A percentile compares a stretch with the other conserved stretches of the same genome.
phyloP scores from a whole-genome alignment of 1,140 invertebrate species.

The Proales similis region DNA sequence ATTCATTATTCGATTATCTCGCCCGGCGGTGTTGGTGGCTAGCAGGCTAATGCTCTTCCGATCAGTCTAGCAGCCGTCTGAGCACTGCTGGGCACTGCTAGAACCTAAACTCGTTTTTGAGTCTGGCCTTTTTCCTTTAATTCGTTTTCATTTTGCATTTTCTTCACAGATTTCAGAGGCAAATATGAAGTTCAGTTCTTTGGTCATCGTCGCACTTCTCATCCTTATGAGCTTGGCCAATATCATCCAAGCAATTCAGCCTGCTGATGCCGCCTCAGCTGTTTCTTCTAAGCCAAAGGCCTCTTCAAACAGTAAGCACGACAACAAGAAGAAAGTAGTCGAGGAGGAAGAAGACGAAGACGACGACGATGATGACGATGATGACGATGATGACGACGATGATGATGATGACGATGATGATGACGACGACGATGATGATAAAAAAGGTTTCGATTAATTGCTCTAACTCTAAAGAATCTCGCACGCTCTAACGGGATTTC shows the following conservation, averaged over 20 bases:
- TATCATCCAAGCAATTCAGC: background rate
- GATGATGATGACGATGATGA: conserved; percentile 35
- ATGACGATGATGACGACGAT: conserved; percentile 36
- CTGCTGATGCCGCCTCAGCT: conserved; percentile 5
- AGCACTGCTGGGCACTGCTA: too few species aligned
- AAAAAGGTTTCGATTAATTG: conserved; percentile 22
- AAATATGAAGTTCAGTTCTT: too few species aligned
- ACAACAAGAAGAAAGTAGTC: background rate
- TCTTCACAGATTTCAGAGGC: too few species aligned
- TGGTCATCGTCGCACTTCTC: too few species aligned
- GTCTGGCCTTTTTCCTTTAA: too few species aligned
- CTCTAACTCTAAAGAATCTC: background rate
- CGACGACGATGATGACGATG: conserved; percentile 35
- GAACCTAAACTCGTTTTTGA: too few species aligned
- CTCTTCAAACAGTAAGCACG: conserved; percentile 1
- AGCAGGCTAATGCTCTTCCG: too few species aligned
- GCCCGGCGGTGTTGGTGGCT: too few species aligned
- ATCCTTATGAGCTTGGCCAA: too few species aligned
- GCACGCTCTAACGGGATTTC: background rate
- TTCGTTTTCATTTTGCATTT: too few species aligned
- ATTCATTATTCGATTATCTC: too few species aligned
- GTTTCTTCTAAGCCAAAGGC: conserved; percentile 34
- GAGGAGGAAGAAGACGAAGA: conserved; percentile 36
- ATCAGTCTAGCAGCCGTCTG: too few species aligned
- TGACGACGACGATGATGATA: conserved; percentile 22